These are phyloP conservation scores for Beroe forskalii DNA, from an alignment of 37 sponge, comb jelly and placozoan genomes.

Conservation along the genomic window DNA sequence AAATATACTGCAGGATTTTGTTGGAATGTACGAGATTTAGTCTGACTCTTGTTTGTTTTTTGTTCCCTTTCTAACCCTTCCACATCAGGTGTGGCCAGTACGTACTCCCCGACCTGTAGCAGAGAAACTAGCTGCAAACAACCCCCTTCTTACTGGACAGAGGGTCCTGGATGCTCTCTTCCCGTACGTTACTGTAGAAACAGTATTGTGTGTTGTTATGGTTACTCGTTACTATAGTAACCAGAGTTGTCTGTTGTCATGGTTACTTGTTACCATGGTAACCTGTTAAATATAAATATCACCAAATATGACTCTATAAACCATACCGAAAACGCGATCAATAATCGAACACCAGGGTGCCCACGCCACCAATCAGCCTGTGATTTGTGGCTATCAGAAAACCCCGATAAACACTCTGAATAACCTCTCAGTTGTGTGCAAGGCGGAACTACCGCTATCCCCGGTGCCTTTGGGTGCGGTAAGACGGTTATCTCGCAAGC, in stretches of 20 bases:
- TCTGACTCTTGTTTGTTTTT: too few species aligned
- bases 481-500: slow-evolving; percentile 99
- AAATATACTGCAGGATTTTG: too few species aligned
- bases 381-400: too few species aligned
- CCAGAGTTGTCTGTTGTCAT: too few species aligned
- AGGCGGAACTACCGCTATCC: slow-evolving; percentile 98
- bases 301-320: too few species aligned
- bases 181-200: slow-evolving; percentile 79
- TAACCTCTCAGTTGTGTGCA: slow-evolving; percentile 81
- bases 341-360: too few species aligned
- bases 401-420: neutral
- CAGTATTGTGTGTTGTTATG: too few species aligned
- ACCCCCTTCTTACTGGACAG: slow-evolving; percentile 96
- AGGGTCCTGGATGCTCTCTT: slow-evolving; percentile 97
- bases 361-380: too few species aligned
- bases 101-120: slow-evolving; percentile 87
- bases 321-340: too few species aligned
- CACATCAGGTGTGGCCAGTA: slow-evolving; percentile 94
- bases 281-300: neutral
- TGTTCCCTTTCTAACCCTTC: neutral
- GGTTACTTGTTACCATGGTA: neutral
- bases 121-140: slow-evolving; percentile 95
- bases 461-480: slow-evolving; percentile 99
- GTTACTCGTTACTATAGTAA: neutral
- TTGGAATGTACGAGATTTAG: too few species aligned